Conservation (phyloP, 2,113 vertebrate genomes). For the Sclerurus mexicanus region DNA sequence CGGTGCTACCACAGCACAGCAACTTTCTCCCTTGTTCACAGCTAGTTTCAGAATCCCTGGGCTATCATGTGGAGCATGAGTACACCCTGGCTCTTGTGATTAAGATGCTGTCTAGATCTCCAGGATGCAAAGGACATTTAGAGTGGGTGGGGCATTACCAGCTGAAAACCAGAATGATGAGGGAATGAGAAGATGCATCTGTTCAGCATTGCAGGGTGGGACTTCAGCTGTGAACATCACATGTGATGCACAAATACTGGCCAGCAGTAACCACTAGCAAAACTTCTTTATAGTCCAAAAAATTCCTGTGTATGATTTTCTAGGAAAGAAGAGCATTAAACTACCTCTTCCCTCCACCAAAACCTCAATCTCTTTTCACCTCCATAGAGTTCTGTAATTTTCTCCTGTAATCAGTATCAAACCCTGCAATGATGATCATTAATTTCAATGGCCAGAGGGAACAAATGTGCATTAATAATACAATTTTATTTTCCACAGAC, state of each 20-base stretch:
- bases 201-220: background rate
- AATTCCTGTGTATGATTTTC: background rate
- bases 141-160: background rate
- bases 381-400: background rate
- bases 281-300: background rate
- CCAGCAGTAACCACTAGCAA: background rate
- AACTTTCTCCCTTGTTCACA: background rate
- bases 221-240: background rate
- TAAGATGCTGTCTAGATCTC: background rate
- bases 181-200: background rate
- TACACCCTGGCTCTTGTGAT: background rate
- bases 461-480: background rate
- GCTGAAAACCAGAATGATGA: rapidly evolving
- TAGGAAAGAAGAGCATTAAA: background rate
- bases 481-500: background rate
- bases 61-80: background rate
- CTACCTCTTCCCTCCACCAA: background rate
- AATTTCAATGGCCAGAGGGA: background rate
- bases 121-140: background rate
- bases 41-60: background rate
- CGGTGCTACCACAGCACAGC: rapidly evolving
- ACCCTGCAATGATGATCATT: background rate
- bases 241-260: background rate
- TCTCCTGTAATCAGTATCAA: background rate
- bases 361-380: background rate